Evolutionary conservation across 2,113 vertebrate species (phyloP), one percentile per base, ranked within the genome.

Genomic region (Muntiacus muntjak): DNA sequence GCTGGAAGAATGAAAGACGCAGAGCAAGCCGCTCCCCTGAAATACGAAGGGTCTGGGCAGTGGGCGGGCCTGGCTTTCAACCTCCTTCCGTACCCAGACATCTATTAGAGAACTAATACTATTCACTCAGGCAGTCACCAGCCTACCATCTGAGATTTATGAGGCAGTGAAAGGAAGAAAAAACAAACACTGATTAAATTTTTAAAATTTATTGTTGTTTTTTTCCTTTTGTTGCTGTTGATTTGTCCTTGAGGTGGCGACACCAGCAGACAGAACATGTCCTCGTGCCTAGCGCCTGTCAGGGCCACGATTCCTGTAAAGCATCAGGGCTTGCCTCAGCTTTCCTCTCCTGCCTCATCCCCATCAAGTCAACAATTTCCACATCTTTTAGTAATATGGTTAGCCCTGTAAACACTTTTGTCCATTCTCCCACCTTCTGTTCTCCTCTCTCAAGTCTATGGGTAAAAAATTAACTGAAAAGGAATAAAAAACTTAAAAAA

Each of bases 241-340:
- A 99, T 99, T 99, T 99, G 99, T 99, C 99, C 99, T 99, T 98
- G 98, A 99, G 99, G 99, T 99, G 99, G 99, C 99, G 99, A 99
- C 98, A 99, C 67, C 98, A 98, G 98, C 98, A 96, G 98, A 98
- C 97, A 98, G 98, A 98, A 98, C 98, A 97, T 64, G 97, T 95
- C 97, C 97, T 84, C 91, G 4, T 21, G 84, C 62, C 97, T 89
- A 71, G 78, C 1, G 60, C 90, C 95, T 87, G 71, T 62, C 71
- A 96, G 96, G 97, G 91, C 89, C 78, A 40, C 89, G 13, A 8
- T 85, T 52, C 74, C 95, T 81, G 60, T 45, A 28, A 91, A 86
- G 82, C 78, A 85, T 36, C 40, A 57, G 79, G 71, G 40, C 92
- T 93, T 92, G 87, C 58, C 93, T 94, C 92, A 92, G 82, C 58